Evolutionary conservation across 1,140 invertebrate species (phyloP).

Genomic region (Oreohelix idahoensis): DNA sequence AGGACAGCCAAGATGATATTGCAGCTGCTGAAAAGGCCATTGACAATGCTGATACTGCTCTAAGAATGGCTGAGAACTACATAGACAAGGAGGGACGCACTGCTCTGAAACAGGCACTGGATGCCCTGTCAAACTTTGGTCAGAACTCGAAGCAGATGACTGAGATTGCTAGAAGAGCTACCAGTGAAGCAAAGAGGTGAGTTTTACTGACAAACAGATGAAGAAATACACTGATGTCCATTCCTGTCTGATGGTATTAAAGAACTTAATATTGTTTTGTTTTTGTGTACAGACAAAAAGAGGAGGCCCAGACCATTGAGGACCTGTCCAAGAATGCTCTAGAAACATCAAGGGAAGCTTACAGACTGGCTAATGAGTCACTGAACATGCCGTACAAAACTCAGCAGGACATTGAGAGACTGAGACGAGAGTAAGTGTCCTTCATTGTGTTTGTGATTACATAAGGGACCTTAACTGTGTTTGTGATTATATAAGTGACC

Average conservation of each 20-base stretch:
- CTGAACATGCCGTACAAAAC: slow-evolving; percentile 84
- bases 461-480: too few relatives aligned
- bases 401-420: slow-evolving; percentile 67
- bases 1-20: slow-evolving; percentile 77
- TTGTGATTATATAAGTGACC: too few relatives aligned
- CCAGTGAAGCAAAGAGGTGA: slow-evolving; percentile 83
- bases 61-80: slow-evolving; percentile 78
- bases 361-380: slow-evolving; percentile 85
- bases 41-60: slow-evolving; percentile 80
- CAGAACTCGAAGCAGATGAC: slow-evolving; percentile 93
- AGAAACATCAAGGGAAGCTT: slow-evolving; percentile 86
- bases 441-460: not conserved
- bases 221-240: too few relatives aligned
- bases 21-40: slow-evolving; percentile 81
- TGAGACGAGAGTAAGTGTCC: slow-evolving; percentile 61
- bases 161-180: slow-evolving; percentile 88
- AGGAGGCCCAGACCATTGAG: slow-evolving; percentile 85
- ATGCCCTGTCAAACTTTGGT: slow-evolving; percentile 88
- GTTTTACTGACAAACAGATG: too few relatives aligned
- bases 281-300: slow-evolving; percentile 75
- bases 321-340: slow-evolving; percentile 84
- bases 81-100: slow-evolving; percentile 85
- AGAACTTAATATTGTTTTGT: slow-evolving; percentile 31
- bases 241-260: too few relatives aligned
- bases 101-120: slow-evolving; percentile 84